phyloP scores from a whole-genome alignment of 2,113 vertebrate genomes.

The Platysteira castanea region DNA sequence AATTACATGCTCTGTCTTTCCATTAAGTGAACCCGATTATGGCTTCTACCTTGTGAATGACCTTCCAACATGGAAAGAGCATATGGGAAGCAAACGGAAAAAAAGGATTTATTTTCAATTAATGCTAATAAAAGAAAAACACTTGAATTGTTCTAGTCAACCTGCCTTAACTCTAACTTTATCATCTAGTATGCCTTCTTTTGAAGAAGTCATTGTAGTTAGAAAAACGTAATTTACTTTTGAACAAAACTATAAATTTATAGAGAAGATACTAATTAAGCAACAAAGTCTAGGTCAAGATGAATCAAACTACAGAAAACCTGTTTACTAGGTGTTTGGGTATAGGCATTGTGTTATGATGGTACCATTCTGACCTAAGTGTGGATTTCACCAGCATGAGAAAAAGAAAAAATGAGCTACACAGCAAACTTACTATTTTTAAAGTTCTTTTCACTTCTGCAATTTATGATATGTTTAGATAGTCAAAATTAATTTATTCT shows the following conservation, averaged over 20 bases:
- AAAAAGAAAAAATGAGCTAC: background rate
- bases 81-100: background rate
- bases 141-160: background rate
- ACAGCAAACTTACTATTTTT: background rate
- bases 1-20: slow-evolving; percentile 43
- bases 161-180: background rate
- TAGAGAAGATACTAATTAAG: background rate
- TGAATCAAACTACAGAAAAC: background rate
- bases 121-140: background rate
- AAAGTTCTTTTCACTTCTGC: background rate
- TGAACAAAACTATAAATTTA: background rate
- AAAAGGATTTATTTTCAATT: background rate
- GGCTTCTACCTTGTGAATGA: slow-evolving; percentile 6
- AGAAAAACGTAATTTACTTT: background rate
- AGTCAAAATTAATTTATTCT: background rate
- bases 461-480: background rate
- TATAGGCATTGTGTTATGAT: background rate
- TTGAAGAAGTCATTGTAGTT: background rate
- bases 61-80: background rate
- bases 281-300: background rate
- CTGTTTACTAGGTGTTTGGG: background rate
- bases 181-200: background rate
- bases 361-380: background rate
- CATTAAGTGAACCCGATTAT: background rate
- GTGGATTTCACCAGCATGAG: background rate